phyloP scores from a whole-genome alignment of 2,113 vertebrate species.

The Copsychus sechellarum region DNA sequence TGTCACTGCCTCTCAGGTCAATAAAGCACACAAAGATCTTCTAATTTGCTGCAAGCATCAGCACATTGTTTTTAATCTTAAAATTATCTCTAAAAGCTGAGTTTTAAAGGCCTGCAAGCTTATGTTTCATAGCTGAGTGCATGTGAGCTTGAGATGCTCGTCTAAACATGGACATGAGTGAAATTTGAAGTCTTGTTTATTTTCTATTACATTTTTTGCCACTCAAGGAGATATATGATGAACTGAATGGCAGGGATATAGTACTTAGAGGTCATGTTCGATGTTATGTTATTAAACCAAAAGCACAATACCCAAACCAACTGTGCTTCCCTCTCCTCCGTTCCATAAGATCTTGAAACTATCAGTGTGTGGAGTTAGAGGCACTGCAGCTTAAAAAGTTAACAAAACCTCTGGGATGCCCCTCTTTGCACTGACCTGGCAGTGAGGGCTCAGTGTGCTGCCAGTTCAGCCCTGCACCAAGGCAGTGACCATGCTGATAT shows the following conservation, averaged over 20 bases:
- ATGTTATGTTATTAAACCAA: not conserved
- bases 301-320: not conserved
- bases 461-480: accelerated
- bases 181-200: not conserved
- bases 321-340: not conserved
- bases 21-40: not conserved
- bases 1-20: not conserved
- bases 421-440: accelerated
- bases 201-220: not conserved
- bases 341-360: not conserved
- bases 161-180: not conserved
- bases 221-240: not conserved
- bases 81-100: not conserved
- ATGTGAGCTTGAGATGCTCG: not conserved
- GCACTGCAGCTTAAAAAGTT: not conserved
- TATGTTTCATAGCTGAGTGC: not conserved
- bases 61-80: not conserved
- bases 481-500: accelerated
- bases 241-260: not conserved
- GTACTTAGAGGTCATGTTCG: accelerated
- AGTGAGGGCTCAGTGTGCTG: accelerated
- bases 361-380: not conserved
- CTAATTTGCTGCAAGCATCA: not conserved
- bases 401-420: not conserved
- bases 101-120: not conserved